Evolutionary conservation across 2,113 vertebrate genomes (phyloP).

Genomic region (Bubo blakistoni): DNA sequence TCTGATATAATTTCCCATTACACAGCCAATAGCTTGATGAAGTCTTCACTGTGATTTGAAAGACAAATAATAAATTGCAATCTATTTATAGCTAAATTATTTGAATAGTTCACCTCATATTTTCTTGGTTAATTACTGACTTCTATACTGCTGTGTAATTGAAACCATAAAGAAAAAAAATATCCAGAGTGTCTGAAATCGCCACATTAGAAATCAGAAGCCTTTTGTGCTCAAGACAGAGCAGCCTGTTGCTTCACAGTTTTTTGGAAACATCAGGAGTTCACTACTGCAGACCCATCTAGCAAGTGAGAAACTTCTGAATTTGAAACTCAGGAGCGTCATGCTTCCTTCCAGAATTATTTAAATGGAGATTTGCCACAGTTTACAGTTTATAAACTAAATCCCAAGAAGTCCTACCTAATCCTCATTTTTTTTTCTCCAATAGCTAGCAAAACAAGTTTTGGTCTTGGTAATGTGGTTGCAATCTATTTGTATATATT

Average conservation of each 20-base stretch:
- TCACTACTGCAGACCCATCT: background rate
- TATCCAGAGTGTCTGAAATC: conserved; percentile 25
- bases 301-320: conserved; percentile 19
- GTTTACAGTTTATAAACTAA: conserved; percentile 57
- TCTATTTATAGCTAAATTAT: conserved; percentile 58
- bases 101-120: conserved; percentile 54
- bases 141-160: conserved; percentile 33
- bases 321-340: background rate
- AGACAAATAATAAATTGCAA: conserved; percentile 47
- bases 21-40: conserved; percentile 11
- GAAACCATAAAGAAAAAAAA: conserved; percentile 24
- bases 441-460: background rate
- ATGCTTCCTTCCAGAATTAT: conserved; percentile 13
- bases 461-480: conserved; percentile 17
- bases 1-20: background rate
- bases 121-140: conserved; percentile 57
- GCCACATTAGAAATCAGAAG: background rate
- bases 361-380: conserved; percentile 56
- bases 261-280: background rate
- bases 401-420: conserved; percentile 49
- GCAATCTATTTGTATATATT: conserved; percentile 35
- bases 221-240: conserved; percentile 3
- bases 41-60: conserved; percentile 41
- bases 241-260: conserved; percentile 1
- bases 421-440: background rate